Evolutionary conservation across 2,113 vertebrate genomes (phyloP), one percentile per base, ranked within the genome.

Genomic region (Nymphicus hollandicus): DNA sequence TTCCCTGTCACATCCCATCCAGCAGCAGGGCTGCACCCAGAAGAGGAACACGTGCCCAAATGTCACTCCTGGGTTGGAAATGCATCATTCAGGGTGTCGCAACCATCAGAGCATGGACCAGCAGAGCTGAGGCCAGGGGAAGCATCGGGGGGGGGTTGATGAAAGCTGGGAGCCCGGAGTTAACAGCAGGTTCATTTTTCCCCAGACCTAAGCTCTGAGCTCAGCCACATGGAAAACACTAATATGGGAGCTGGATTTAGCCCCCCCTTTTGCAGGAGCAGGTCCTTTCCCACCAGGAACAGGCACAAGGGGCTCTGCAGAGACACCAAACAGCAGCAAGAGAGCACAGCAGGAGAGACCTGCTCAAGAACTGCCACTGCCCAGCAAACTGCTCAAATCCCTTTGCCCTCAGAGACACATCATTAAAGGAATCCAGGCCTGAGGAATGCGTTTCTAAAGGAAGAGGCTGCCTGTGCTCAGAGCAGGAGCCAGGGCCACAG

Each of bases 231-330:
- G 6, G 29, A 44, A 43, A 91, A 55, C 49, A 68, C 7, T 10
- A 58, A 58, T 0, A 4, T 3, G 10, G 2, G 27, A 12, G 2
- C 2, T 65, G 22, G 56, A 41, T 82, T 85, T 53, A 60, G 10
- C 7, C 33, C 7, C 60, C 6, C 2, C 14, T 65, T 52, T n/a
- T 74, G 27, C 37, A 86, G 71, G 4, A 33, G 4, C 52, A 80
- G 49, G 23, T n/a, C 44, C 53, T 9, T 49, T 10, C 24, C 49
- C 33, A 33, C 16, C 11, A 6, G 24, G 46, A 18, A 61, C 0
- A 3, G 27, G 29, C 0, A 0, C 0, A 0, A 72, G 22, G 9
- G 33, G 24, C 33, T 47, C 84, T 50, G 70, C 33, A 37, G 55
- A 77, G 47, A 88, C 31, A 47, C 39, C 2, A 6, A 55, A 25